Evolutionary conservation across 2,888 invertebrate genomes (phyloP), one percentile per base, ranked within the genome.

Genomic region (Branchipolynoe longqiensis): DNA sequence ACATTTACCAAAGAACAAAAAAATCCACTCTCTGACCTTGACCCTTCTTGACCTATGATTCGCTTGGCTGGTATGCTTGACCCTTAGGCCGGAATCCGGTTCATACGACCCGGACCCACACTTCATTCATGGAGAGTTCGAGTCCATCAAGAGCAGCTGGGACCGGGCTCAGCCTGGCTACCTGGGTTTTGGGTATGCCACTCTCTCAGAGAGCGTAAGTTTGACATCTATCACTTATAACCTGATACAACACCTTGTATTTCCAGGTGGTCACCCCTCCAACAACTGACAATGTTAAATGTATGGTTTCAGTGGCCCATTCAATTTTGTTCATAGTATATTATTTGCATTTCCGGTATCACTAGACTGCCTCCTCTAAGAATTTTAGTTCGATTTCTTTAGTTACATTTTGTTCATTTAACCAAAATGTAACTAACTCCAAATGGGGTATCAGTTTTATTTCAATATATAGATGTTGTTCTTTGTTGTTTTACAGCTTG

Each of bases 81-180:
- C 74, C n/a, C n/a, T n/a, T 62, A 90, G 90, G 48, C 85, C 87
- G 8, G 25, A 12, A 1, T 48, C 54, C 12, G 87, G 87, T 12
- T 88, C 84, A 82, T 90, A 88, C 84, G 87, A 86, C 58, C 90
- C 90, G 0, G 89, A 87, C 28, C 81, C 87, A n/a, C 89, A 90
- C 74, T 88, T 85, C 83, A 84, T 90, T 18, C 81, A 38, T 69
- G 87, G 87, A 12, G 89, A 90, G 82, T 85, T 89, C 74, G 90
- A 90, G 74, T 64, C 74, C 22, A 40, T 86, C 14, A 41, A 58
- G 3, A 64, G 84, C 18, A 64, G 74, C 6, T 88, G 82, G 58
- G 87, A 86, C 33, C 86, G 86, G 12, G 78, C 82, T n/a, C 48
- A 40, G 22, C 22, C 86, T 33, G 89, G 88, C 14, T 89, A 84